Evolutionary conservation across 1,140 invertebrate genomes (phyloP), one percentile per base, ranked within the genome.

Genomic region (Ericerus pela): DNA sequence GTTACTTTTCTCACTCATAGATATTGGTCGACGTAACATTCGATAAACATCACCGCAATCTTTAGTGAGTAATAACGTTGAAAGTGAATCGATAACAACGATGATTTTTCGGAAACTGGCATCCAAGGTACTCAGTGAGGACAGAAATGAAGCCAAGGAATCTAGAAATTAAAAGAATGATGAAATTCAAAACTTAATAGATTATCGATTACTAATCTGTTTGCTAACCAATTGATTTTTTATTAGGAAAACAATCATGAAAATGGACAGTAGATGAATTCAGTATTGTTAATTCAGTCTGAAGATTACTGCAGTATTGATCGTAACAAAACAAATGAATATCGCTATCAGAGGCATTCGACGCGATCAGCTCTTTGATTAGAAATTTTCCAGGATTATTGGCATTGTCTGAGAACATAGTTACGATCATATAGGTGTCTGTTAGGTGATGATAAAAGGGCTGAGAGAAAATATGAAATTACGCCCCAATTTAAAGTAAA

Each of bases 231-330:
- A 33, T 33, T 33, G 8, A 33, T 10, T 10, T 33, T 33, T 33
- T n/a, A n/a, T 33, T 33, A n/a, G 41, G 41, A 47, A 47, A 47
- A 47, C 20, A 47, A 24, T 20, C 12, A 14, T 47, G 41, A 47
- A 47, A 47, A 22, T 47, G 41, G 36, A 14, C 14, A 3, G 36
- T 18, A 16, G 36, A 5, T 38, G 14, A 8, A 3, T 14, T 20
- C 16, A 18, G 6, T 16, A 5, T 41, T 41, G 16, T 47, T 22
- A 47, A 4, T 47, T 47, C 41, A 4, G 2, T 16, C 11, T 14
- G 20, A 10, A 24, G 5, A 14, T 47, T 24, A 10, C 16, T 20
- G 2, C 20, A 2, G 14, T 5, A 47, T 22, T 24, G 6, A 14
- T 47, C 18, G 14, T 47, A 22, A 24, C 12, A 22, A 47, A 47